These are phyloP conservation scores for Cenopis cana DNA, from an alignment of 2,888 invertebrate genomes.

Conservation along the genomic window DNA sequence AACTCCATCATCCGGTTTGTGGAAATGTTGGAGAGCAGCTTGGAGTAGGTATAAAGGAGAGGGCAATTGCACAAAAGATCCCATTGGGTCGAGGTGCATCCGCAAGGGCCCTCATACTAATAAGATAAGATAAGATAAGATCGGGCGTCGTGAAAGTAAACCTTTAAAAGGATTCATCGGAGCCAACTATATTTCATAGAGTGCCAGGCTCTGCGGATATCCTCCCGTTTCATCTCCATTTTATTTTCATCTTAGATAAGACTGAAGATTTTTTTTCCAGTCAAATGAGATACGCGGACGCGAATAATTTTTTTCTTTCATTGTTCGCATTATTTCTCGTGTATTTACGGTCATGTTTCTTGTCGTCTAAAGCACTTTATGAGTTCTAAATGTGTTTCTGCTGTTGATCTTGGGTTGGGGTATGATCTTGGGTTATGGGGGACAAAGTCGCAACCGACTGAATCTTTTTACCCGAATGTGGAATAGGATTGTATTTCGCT, in stretches of 20 bases:
- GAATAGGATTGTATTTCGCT: slow-evolving; percentile 58
- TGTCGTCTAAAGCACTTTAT: slow-evolving; percentile 42
- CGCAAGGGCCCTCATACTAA: no score
- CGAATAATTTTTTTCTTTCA: slow-evolving; percentile 56
- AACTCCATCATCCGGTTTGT: no score
- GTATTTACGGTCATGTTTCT: slow-evolving; percentile 33
- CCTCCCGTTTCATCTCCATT: slow-evolving; percentile 76
- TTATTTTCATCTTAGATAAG: slow-evolving; percentile 72
- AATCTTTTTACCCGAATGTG: slow-evolving; percentile 46
- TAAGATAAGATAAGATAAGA: no score
- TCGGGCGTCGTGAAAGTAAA: slow-evolving; percentile 54
- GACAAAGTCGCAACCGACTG: slow-evolving; percentile 33
- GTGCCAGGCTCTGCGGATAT: slow-evolving; percentile 66
- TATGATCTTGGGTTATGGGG: slow-evolving; percentile 37
- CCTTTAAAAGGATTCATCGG: slow-evolving; percentile 56
- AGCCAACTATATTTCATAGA: slow-evolving; percentile 70
- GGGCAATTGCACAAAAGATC: no score
- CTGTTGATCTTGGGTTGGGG: slow-evolving; percentile 24
- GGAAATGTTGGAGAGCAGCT: no score
- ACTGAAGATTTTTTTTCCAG: slow-evolving; percentile 65
- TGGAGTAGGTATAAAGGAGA: no score
- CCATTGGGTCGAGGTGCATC: no score
- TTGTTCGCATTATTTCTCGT: slow-evolving; percentile 43
- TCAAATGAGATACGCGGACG: slow-evolving; percentile 64
- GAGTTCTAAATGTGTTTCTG: slow-evolving; percentile 44